Base-by-base conservation (phyloP, 2,113 vertebrate genomes). In the Motacilla alba region DNA sequence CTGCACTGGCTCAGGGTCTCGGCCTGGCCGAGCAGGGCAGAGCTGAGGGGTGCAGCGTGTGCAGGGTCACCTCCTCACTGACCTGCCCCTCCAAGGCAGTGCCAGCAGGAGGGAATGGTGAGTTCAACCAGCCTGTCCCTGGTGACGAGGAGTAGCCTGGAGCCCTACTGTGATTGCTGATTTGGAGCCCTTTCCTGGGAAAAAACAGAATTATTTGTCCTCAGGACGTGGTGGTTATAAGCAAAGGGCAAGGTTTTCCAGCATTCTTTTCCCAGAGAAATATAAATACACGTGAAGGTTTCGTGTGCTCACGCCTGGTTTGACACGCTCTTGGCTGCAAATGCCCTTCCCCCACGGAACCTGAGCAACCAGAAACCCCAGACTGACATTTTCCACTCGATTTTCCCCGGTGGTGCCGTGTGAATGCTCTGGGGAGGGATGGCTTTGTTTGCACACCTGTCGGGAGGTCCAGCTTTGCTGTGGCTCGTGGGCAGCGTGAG, bases 211-310 rank as follows among this genome's bases (percentile, higher is more conserved):
- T 62, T 26, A 62, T 41, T 76, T 75, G 28, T 69, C 60, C 77
- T 72, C 7, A 2, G 87, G 73, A 44, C 31, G 9, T 37, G 67
- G 64, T 31, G 64, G 50, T 44, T 66, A 53, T 12, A 35, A 78
- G 88, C 66, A 82, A 81, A 95, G 84, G 82, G 78, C 62, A 90
- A 31, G 11, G 21, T 70, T 96, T 94, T 87, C 95, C 90, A 82
- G 1, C 11, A 4, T 7, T 20, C 31, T 75, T 80, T 79, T 33
- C 77, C 52, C 74, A 82, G 90, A 19, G n/a, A 75, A 82, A 27
- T 78, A 91, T 37, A 94, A 94, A 89, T 62, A 39, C 80, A 47
- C 6, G n/a, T 87, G 88, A 50, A 13, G 37, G 6, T 84, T 83
- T 30, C 0, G 18, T 82, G 88, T 74, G 50, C 78, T 81, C 20